Evolutionary conservation across 2,113 vertebrate genomes (phyloP), one percentile per base, ranked within the genome.

Genomic region (Fukomys damarensis): DNA sequence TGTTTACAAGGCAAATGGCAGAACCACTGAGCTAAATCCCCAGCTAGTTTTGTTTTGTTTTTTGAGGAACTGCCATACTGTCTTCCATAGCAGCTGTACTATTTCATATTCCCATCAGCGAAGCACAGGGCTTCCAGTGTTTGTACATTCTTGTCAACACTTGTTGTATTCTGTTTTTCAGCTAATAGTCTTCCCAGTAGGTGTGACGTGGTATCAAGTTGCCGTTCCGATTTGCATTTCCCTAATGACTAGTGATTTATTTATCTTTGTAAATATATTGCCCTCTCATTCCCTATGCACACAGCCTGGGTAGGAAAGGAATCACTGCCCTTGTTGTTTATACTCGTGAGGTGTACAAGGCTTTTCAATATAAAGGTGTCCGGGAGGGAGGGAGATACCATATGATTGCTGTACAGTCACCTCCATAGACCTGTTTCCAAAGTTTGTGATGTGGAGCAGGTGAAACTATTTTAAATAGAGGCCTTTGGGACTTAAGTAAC

Each of bases 381-480:
- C 52, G 35, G 22, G 61, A 86, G 5, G 35, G 24, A 88, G 14
- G 68, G 52, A 88, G 74, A 30, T 7, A 3, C 61, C 41, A 2
- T 52, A 11, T 7, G 58, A 41, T 82, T 74, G 22, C 46, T 46
- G 7, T 54, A 11, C 7, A 3, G 85, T 32, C 13, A 35, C 38
- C 19, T 41, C 30, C 2, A 43, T 38, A 26, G 54, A 79, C 89
- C 54, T 43, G 28, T 66, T 93, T 91, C 68, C 81, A 35, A 65
- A 72, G 49, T 87, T 20, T 58, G 2, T 32, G 8, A 26, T 43
- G 3, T 65, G 68, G 58, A 92, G 49, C 68, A 87, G 58, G 46
- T 77, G 63, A 77, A 58, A 72, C 28, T n/a, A 0, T 87, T 77
- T 97, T 76, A 76, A 97, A 72, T 52, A 77, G 83, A 95, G 16